A percentile compares a stretch with the other conserved stretches of the same genome.
Evolutionary conservation across 2,113 vertebrate species (phyloP).

Genomic region (Sylvilagus bachmani): DNA sequence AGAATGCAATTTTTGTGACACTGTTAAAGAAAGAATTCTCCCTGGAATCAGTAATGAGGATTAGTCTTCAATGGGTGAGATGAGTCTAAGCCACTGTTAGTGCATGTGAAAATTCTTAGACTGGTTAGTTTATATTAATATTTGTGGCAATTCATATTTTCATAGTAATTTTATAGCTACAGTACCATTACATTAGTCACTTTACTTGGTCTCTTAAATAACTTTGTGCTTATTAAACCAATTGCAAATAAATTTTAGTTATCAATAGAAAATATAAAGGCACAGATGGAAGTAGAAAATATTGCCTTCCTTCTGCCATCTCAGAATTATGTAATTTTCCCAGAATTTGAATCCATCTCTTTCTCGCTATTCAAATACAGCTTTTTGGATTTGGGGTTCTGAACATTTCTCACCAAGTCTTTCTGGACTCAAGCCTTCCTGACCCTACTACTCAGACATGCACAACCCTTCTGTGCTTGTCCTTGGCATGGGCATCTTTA

Average conservation of each 20-base stretch:
- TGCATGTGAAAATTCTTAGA: neutral
- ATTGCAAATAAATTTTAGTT: neutral
- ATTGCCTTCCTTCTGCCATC: neutral
- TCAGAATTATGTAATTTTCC: neutral
- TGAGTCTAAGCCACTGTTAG: neutral
- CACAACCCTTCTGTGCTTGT: conserved; percentile 47
- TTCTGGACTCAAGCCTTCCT: conserved; percentile 23
- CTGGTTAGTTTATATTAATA: neutral
- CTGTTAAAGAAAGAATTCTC: neutral
- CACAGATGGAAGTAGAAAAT: neutral
- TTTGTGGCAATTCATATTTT: neutral
- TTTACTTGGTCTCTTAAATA: conserved; percentile 50
- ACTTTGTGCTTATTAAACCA: neutral
- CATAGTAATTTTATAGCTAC: neutral
- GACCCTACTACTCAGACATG: conserved; percentile 22
- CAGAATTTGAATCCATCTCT: neutral
- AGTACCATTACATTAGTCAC: neutral
- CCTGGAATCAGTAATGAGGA: neutral
- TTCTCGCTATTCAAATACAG: conserved; percentile 28
- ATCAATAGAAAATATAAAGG: neutral
- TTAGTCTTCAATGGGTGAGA: neutral
- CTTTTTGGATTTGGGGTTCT: neutral
- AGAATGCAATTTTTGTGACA: neutral
- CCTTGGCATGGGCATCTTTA: neutral
- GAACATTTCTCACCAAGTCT: conserved; percentile 37